A percentile compares a stretch with the other conserved stretches of the same genome.
Evolutionary conservation across 1,140 invertebrate species (phyloP).

Genomic region (Drosophila albomicans): DNA sequence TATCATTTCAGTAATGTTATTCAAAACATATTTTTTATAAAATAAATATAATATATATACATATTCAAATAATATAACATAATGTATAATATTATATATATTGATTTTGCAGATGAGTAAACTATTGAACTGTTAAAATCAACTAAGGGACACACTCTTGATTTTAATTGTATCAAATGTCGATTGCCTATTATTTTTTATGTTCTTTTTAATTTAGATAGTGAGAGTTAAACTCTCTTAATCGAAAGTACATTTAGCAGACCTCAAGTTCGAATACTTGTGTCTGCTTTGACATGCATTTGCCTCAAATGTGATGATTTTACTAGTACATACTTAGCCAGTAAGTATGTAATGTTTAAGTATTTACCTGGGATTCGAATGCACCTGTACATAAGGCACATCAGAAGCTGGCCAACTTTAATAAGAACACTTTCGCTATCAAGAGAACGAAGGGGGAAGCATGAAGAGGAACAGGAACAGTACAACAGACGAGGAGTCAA

Average conservation of each 20-base stretch:
- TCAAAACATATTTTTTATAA: no score
- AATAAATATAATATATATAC: no score
- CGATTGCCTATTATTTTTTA: not conserved
- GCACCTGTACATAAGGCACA: slow-evolving; percentile 11
- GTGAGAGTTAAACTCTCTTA: not conserved
- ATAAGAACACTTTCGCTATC: slow-evolving; percentile 65
- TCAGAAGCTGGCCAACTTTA: slow-evolving; percentile 8
- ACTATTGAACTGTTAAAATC: no score
- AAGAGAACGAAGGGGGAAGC: not conserved
- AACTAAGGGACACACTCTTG: no score
- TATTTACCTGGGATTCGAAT: not conserved
- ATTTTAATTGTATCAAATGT: not conserved
- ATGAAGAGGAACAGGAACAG: not conserved
- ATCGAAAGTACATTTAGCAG: not conserved
- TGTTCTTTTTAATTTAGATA: no score
- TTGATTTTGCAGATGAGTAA: no score
- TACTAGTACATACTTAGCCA: not conserved
- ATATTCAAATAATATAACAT: no score
- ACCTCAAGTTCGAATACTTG: not conserved
- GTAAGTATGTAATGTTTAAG: not conserved
- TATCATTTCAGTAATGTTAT: no score
- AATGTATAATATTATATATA: no score
- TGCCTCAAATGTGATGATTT: not conserved
- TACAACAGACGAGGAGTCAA: not conserved
- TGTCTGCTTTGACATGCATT: not conserved